These are phyloP conservation scores for Antechinus flavipes DNA, from an alignment of 2,113 vertebrate species.

Conservation along the genomic window DNA sequence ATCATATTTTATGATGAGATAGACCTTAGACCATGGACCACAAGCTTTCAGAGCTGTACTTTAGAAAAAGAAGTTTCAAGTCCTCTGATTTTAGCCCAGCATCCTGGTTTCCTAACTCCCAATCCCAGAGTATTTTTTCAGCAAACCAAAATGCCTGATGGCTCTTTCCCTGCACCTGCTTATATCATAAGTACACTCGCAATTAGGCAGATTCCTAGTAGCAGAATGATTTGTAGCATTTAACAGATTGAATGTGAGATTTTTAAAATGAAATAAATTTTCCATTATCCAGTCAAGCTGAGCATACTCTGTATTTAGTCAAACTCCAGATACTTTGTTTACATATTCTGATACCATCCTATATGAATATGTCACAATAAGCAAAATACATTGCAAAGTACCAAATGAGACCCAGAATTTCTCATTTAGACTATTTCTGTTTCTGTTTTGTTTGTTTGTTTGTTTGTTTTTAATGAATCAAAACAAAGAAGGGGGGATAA, in stretches of 20 bases:
- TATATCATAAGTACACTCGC: rapidly evolving
- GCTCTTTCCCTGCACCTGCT: not conserved
- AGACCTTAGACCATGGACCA: not conserved
- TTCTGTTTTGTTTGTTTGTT: not conserved
- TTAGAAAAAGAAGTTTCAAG: not conserved
- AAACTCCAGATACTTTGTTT: not conserved
- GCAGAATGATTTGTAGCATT: rapidly evolving
- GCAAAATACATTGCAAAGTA: not conserved
- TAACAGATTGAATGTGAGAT: not conserved
- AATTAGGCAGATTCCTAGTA: not conserved
- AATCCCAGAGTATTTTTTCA: not conserved
- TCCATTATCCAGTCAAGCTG: not conserved
- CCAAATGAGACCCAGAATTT: rapidly evolving
- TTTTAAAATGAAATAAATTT: not conserved
- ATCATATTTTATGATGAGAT: not conserved
- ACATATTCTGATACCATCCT: not conserved
- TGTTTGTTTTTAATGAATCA: not conserved
- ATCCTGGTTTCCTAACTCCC: not conserved
- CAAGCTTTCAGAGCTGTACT: not conserved
- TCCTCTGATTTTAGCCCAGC: not conserved
- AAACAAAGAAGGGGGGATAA: rapidly evolving
- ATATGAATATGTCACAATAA: not conserved
- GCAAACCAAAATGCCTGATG: not conserved
- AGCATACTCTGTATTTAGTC: not conserved
- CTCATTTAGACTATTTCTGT: not conserved